Base-by-base conservation (phyloP, 2,888 invertebrate genomes). In the Apamea anceps region DNA sequence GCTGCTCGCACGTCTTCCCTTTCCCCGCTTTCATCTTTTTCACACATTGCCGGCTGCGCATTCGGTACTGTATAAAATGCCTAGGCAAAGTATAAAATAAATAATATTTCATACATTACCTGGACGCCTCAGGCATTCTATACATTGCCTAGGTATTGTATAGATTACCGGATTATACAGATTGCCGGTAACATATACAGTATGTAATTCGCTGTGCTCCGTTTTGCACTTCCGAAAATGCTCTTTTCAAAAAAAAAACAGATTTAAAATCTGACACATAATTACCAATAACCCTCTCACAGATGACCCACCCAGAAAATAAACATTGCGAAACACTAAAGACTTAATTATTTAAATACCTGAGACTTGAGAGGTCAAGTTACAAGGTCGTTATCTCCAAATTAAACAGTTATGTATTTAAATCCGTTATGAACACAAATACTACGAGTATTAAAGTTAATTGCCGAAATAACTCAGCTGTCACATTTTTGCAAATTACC, bases 401-500 rank as follows among this genome's bases (percentile, higher is more conserved):
- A 75, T 60, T 77, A 75, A 73, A 80, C 84, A 77, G 85, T 83
- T 86, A 83, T 28, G 37, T 79, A 80, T 85, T 78, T 71, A 66
- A 82, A 75, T 80, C 79, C 84, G 80, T 80, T 84, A 80, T 72
- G 75, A 60, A 75, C 66, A 77, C 73, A 67, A n/a, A 67, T 21
- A 75, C 45, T 25, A 75, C 32, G 18, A 8, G 62, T 66, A 32
- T 74, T 67, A 51, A 78, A 66, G 62, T 60, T 76, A 79, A 79
- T 79, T 75, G 75, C 74, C 54, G 13, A 66, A 68, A 67, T 75
- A 75, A 80, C 70, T 77, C 86, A 67, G 70, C 70, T 80, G 73
- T 75, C 77, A 77, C 74, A 63, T 77, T 80, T 77, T 68, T 65
- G 57, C 63, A 86, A 67, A 83, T 77, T 60, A 77, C 42, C 25